Evolutionary conservation across 2,888 invertebrate species (phyloP), one percentile per base, ranked within the genome.

Genomic region (Cataglyphis altisquamis): DNA sequence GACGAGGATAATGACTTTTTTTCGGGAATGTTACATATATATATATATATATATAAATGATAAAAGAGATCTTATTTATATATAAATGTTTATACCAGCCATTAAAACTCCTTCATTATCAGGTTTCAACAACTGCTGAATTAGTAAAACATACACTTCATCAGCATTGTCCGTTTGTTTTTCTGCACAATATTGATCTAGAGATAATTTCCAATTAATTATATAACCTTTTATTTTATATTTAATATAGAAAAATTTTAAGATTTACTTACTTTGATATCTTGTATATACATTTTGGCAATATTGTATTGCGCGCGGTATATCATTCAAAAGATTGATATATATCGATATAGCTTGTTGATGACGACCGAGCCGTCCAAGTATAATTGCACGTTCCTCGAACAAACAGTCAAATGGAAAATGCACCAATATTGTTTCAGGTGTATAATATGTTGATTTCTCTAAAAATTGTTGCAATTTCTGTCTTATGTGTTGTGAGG

Each of bases 311-410:
- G 99, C 99, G 92, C 97, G 97, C 5, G 97, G 95, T 0, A 97
- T 96, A 94, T 99, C 97, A 60, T 98, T 95, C 83, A 99, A 95
- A 48, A 98, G 97, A 91, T 98, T 97, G 29, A 99, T 97, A 94
- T 99, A 99, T 92, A 99, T 98, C 0, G 98, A 97, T 67, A 99
- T 95, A 0, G 98, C 99, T 94, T 99, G 98, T 92, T 99, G 98
- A 94, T 99, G 99, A 86, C 97, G 96, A 0, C 98, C 98, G 36
- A 99, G 95, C 90, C 98, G 97, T 0, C 99, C 99, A 62, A 99
- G 95, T 85, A 99, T 97, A n/a, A 99, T 96, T 0, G 99, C 99
- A 84, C 99, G 96, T 94, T 99, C 99, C 94, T 99, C 99, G 92
- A 98, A 97, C 91, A 99, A 95, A 83, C 96, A 96, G 91, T 98